Conservation (phyloP, 2,888 invertebrate species). For the Adineta ricciae region DNA sequence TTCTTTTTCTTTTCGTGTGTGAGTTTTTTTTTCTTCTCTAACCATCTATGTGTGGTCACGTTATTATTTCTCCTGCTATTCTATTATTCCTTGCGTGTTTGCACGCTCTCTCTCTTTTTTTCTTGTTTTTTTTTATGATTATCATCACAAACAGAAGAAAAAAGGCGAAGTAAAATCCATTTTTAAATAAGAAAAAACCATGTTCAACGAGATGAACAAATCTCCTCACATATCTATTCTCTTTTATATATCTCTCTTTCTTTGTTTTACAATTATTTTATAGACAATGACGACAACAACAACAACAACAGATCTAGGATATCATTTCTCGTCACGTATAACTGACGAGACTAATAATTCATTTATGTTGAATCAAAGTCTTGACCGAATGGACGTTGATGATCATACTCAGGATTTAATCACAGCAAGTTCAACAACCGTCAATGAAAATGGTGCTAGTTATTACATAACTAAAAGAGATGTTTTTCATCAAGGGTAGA, state of each 20-base stretch:
- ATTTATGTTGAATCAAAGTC: background rate
- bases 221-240: background rate
- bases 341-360: background rate
- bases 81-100: background rate
- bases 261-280: constrained; percentile 8
- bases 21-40: background rate
- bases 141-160: background rate
- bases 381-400: background rate
- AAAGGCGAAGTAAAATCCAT: background rate
- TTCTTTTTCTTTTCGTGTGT: background rate
- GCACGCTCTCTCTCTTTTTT: background rate
- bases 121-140: background rate
- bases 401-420: background rate
- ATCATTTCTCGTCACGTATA: background rate
- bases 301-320: background rate
- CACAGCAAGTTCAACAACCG: background rate
- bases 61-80: background rate
- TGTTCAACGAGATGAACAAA: background rate
- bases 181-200: background rate
- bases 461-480: background rate
- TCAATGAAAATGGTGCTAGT: background rate
- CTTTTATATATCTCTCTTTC: background rate
- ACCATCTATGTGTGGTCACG: background rate
- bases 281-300: background rate
- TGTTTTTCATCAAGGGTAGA: constrained; percentile 18